Percentiles rank a stretch among this genome's conserved stretches.
Conservation (phyloP, 2,113 vertebrate genomes). For the Solea solea region DNA sequence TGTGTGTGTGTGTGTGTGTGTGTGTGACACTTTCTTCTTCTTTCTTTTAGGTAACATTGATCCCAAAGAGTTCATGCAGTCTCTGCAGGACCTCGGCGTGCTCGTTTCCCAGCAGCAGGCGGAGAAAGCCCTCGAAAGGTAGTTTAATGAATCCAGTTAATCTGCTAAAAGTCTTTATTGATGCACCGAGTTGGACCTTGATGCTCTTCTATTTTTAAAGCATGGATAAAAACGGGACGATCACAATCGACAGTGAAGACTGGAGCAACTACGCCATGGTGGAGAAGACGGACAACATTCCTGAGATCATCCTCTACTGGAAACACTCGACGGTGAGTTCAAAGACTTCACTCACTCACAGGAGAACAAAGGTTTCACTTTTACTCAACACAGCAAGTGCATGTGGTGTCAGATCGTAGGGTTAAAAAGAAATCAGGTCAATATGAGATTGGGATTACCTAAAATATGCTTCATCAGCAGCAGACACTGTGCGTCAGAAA, state of each 20-base stretch:
- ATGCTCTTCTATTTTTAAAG: slow-evolving; percentile 69
- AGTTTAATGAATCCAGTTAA: neutral
- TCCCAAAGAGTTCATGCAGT: slow-evolving; percentile 91
- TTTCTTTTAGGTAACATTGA: slow-evolving; percentile 84
- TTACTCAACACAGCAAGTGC: no score
- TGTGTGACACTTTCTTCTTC: neutral
- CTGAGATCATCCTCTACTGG: slow-evolving; percentile 99
- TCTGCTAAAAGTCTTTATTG: neutral
- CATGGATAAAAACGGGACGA: slow-evolving; percentile 95
- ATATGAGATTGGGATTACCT: slow-evolving; percentile 1
- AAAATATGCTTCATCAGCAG: neutral
- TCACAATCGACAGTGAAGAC: slow-evolving; percentile 94
- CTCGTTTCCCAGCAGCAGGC: slow-evolving; percentile 92
- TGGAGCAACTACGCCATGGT: slow-evolving; percentile 90
- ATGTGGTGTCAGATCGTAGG: no score
- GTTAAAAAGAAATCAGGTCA: no score
- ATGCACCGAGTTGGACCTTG: neutral
- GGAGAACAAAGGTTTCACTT: neutral
- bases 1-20: rapidly evolving
- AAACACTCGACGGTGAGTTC: slow-evolving; percentile 94
- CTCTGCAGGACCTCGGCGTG: slow-evolving; percentile 91
- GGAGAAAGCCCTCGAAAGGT: slow-evolving; percentile 93
- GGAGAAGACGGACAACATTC: slow-evolving; percentile 91
- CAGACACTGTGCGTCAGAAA: slow-evolving; percentile 46
- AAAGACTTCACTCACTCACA: neutral